Evolutionary conservation across 1,140 invertebrate species (phyloP), one percentile per base, ranked within the genome.

Genomic region (Drosophila willistoni): DNA sequence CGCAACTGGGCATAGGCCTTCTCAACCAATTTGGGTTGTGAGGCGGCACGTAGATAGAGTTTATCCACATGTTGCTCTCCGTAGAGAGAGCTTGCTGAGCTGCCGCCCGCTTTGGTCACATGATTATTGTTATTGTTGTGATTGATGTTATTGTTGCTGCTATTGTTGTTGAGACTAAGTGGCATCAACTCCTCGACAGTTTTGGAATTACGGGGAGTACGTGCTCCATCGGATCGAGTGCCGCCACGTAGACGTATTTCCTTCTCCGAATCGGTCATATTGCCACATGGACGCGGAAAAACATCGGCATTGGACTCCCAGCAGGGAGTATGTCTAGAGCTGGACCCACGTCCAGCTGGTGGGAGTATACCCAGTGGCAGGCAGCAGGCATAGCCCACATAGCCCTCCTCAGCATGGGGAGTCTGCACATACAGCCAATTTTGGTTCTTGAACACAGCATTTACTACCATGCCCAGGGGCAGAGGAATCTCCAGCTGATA

Each of bases 351-450:
- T 13, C 74, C 73, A 55, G 75, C 73, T 47, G 83, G 74, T 9
- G 94, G 95, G 64, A 95, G 81, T 72, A 96, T 96, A 55, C 96
- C 96, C 36, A 97, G 78, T 0, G 96, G 96, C 56, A 96, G 81
- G 82, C 96, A 97, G 2, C 95, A 94, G 7, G 94, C 93, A 71
- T 96, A 97, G 41, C 95, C 93, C 17, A 97, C 95, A 71, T 97
- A 96, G 0, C 96, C 96, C 89, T 97, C 96, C 66, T 96, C 94
- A 0, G 94, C 95, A 72, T 96, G 95, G 1, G 96, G 95, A 1
- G 96, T 97, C 89, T 97, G 96, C 1, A 96, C 96, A 79, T 97
- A 97, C 1, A 97, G 90, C 96, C 96, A 97, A 73, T 94, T 94
- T 73, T 96, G 95, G 77, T 96, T 97, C 91, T 96, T 96, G 90